Base-by-base conservation (phyloP, 2,888 invertebrate genomes). In the Cacoxenus indagator region DNA sequence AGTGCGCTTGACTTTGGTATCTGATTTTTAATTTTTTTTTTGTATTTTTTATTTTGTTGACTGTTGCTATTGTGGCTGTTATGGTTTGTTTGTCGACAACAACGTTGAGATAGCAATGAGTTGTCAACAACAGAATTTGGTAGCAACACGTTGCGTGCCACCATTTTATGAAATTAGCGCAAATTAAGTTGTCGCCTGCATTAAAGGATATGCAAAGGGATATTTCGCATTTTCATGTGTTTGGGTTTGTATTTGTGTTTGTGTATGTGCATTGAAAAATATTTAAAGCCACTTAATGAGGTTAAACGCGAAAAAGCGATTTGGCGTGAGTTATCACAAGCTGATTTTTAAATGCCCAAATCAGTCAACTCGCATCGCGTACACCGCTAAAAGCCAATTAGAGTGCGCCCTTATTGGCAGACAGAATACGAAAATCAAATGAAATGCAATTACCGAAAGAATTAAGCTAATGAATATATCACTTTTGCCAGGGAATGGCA, bases 151-250 rank as follows among this genome's bases (percentile, higher is more conserved):
- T 31, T 59, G 37, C 1, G 2, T 5, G 37, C 37, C 55, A 55
- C 22, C n/a, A n/a, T n/a, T n/a, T n/a, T 6, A 17, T 27, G 24
- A 62, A 62, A 62, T 62, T 43, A 62, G 26, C 24, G 26, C 43
- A 62, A 62, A 62, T 62, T 62, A 59, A 59, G 59, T 29, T 59
- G 14, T 14, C n/a, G n/a, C n/a, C 29, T n/a, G 59, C 29, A 31
- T 31, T 31, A 62, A 62, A 62, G 43, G 51, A 17, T 51, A 17
- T 37, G 37, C 37, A 37, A 37, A 37, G n/a, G n/a, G n/a, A n/a
- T n/a, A n/a, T n/a, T n/a, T 9, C 9, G 31, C 37, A 5, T 1
- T 1, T 11, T 37, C 14, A 37, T 11, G 14, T 37, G 37, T 37
- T 37, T 37, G 14, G 8, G 8, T 2, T 1, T 37, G 37, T 37